Base-by-base conservation (phyloP, 1,140 invertebrate genomes). In the Drosophila littoralis region DNA sequence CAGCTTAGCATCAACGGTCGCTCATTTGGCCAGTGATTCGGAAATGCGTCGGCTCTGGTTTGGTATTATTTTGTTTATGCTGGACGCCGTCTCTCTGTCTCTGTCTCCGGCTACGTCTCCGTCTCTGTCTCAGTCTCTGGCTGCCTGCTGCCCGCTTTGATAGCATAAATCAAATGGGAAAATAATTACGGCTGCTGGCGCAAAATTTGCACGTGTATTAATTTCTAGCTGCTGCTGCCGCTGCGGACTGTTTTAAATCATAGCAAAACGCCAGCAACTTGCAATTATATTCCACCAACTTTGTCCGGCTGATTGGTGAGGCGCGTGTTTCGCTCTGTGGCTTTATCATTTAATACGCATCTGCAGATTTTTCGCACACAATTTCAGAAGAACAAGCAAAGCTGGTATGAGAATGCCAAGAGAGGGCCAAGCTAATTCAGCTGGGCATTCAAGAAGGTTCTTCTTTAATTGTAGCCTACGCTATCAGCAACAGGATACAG, bases 281-380 rank as follows among this genome's bases (percentile, higher is more conserved):
- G 82, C 81, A 85, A 85, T 85, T 85, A 85, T 75, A 42, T 46
- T 32, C 28, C 60, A 57, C 60, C 66, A 75, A 82, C 75, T 67
- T 69, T 69, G 70, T 70, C 71, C 61, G 77, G 50, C 54, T 43
- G 63, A 57, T 77, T 68, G 60, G 46, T 69, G 45, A 61, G 58
- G 43, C 71, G 55, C 64, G 66, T 70, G 72, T 64, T 69, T 45
- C 17, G 57, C 57, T 55, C 54, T 63, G 69, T 66, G 65, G 69
- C 70, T 75, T 85, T 85, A 85, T 85, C 81, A 85, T 85, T 85
- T 85, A 85, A 85, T 81, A 85, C 82, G 81, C 77, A 85, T 85
- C 81, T 85, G 67, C 57, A 81, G 59, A 43, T 45, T 69, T 72
- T 82, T 83, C 80, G 72, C 81, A 77, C 81, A 83, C 81, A 77